phyloP scores from a whole-genome alignment of 2,797 vertebrate species.

The Carduelis carduelis region DNA sequence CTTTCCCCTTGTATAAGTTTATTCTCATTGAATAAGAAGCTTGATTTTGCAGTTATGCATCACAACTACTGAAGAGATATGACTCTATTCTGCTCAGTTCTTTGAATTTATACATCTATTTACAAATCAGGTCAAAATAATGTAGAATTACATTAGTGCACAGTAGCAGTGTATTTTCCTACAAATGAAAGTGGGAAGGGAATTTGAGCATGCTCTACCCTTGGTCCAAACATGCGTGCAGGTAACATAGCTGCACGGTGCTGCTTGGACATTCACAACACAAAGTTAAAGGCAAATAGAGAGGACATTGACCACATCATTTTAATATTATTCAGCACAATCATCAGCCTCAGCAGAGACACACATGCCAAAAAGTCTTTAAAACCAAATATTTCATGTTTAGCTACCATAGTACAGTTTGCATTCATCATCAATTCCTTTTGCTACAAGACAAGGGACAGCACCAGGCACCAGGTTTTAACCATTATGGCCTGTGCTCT shows the following conservation, averaged over 20 bases:
- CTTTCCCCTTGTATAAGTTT: not conserved
- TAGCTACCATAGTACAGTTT: not conserved
- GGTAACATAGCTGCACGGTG: not conserved
- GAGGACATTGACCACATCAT: not conserved
- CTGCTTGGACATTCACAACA: rapidly evolving
- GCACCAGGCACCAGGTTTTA: not conserved
- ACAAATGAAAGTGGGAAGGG: not conserved
- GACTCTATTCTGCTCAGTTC: not conserved
- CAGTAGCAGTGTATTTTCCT: not conserved
- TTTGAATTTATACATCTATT: not conserved
- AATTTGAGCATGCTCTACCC: not conserved
- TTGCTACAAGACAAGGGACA: not conserved
- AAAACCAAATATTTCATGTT: not conserved
- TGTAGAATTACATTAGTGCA: not conserved
- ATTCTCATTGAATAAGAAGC: not conserved
- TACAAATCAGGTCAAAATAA: not conserved
- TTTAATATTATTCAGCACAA: not conserved
- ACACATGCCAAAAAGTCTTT: not conserved
- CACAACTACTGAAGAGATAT: not conserved
- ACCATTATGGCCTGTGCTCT: not conserved
- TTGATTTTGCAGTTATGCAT: not conserved
- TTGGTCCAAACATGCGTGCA: not conserved
- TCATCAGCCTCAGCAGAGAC: not conserved
- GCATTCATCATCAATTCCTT: not conserved
- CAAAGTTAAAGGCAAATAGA: not conserved